phyloP scores from a whole-genome alignment of 1,140 invertebrate species.

The Tetranychus cinnabarinus region DNA sequence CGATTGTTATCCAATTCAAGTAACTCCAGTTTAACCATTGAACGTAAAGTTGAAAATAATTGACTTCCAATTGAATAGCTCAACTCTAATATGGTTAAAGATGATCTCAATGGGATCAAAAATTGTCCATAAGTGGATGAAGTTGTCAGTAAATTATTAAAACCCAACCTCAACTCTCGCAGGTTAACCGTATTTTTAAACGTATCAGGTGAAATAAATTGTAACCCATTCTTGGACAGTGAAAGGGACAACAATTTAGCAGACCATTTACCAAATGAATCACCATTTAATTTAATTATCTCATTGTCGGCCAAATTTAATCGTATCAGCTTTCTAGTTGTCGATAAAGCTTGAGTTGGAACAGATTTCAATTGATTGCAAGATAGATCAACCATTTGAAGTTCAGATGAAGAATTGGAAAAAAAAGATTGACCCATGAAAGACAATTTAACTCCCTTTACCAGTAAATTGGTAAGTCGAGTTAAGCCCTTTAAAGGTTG shows the following conservation, averaged over 20 bases:
- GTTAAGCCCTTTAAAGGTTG: slow-evolving; percentile 17
- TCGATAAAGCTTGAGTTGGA: slow-evolving; percentile 29
- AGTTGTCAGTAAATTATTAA: slow-evolving; percentile 44
- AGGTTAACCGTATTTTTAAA: slow-evolving; percentile 42
- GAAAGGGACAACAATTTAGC: slow-evolving; percentile 52
- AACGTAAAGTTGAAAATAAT: slow-evolving; percentile 39
- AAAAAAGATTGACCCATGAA: not conserved
- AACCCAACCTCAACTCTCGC: slow-evolving; percentile 61
- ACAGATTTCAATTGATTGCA: not conserved
- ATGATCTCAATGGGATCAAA: slow-evolving; percentile 30
- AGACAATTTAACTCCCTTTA: not conserved
- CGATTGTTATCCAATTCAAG: slow-evolving; percentile 69
- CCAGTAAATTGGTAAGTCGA: not conserved
- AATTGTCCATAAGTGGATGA: slow-evolving; percentile 38
- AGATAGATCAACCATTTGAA: not conserved
- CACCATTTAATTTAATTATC: slow-evolving; percentile 42
- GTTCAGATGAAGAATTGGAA: not conserved
- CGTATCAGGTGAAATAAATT: slow-evolving; percentile 39
- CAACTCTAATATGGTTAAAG: slow-evolving; percentile 54
- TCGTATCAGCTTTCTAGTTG: slow-evolving; percentile 44
- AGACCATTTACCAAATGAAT: slow-evolving; percentile 53
- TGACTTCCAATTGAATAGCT: slow-evolving; percentile 45
- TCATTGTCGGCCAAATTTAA: slow-evolving; percentile 66
- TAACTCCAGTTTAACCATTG: slow-evolving; percentile 40
- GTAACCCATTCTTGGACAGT: slow-evolving; percentile 57